These are phyloP conservation scores for Ptychodera flava DNA, from an alignment of 35 echinoderm and acorn worm genomes.

Conservation along the genomic window DNA sequence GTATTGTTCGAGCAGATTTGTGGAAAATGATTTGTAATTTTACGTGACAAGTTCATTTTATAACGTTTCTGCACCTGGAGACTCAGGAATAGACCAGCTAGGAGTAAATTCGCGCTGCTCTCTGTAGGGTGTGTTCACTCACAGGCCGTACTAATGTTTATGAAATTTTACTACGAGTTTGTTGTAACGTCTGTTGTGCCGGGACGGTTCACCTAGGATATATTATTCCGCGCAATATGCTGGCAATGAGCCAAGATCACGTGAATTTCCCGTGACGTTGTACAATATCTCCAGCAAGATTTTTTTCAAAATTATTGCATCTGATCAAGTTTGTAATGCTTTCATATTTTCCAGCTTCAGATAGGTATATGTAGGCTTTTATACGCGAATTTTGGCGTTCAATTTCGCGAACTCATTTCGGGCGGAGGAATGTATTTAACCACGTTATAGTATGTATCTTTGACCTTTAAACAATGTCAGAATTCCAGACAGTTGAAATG, in stretches of 20 bases:
- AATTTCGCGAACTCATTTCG: too few relatives aligned
- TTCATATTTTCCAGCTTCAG: too few relatives aligned
- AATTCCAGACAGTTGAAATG: not conserved
- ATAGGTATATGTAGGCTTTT: too few relatives aligned
- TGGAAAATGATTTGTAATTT: slow-evolving; percentile 78
- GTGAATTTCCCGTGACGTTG: too few relatives aligned
- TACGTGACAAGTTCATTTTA: slow-evolving; percentile 76
- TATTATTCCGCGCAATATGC: not conserved
- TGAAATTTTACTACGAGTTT: not conserved
- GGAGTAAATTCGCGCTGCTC: not conserved
- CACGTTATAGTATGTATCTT: too few relatives aligned
- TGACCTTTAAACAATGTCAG: not conserved
- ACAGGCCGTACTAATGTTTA: not conserved
- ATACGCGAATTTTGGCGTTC: too few relatives aligned
- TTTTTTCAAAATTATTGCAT: too few relatives aligned
- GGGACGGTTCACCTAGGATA: not conserved
- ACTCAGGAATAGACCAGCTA: not conserved
- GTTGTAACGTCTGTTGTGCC: not conserved
- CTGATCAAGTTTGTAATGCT: too few relatives aligned
- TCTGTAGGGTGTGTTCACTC: too few relatives aligned
- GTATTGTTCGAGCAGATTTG: slow-evolving; percentile 73
- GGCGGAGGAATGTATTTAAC: not conserved
- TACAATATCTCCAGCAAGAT: too few relatives aligned
- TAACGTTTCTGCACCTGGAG: not conserved
- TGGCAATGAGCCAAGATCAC: not conserved